Evolutionary conservation across 2,113 vertebrate species (phyloP).

Genomic region (Callocephalon fimbriatum): DNA sequence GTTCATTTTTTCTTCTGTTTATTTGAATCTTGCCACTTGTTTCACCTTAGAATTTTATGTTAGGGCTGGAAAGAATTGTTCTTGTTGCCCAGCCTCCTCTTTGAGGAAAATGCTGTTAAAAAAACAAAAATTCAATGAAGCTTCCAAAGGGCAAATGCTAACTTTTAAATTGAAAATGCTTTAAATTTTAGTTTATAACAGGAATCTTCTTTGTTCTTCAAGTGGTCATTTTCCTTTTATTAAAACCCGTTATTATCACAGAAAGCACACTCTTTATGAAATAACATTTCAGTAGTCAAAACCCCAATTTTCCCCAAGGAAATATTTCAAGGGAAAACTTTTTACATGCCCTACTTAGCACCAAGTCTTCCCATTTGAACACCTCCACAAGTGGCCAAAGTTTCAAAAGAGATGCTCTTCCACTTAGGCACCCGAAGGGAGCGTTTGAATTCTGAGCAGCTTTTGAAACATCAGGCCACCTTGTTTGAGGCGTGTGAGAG

Average conservation of each 20-base stretch:
- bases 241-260: slow-evolving; percentile 34
- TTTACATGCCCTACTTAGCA: slow-evolving; percentile 51
- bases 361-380: slow-evolving; percentile 56
- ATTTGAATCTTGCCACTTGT: slow-evolving; percentile 30
- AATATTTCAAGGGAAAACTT: slow-evolving; percentile 63
- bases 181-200: slow-evolving; percentile 58
- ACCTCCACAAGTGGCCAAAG: slow-evolving; percentile 63
- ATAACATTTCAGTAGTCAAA: slow-evolving; percentile 53
- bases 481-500: slow-evolving; percentile 57
- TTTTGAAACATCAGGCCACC: slow-evolving; percentile 70
- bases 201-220: slow-evolving; percentile 48
- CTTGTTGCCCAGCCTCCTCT: slow-evolving; percentile 28
- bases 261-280: slow-evolving; percentile 37
- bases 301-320: slow-evolving; percentile 50
- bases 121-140: slow-evolving; percentile 57
- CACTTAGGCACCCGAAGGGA: slow-evolving; percentile 38
- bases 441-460: slow-evolving; percentile 59
- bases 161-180: slow-evolving; percentile 45
- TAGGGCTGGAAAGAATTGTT: slow-evolving; percentile 23
- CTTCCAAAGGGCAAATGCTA: slow-evolving; percentile 57
- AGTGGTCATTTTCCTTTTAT: slow-evolving; percentile 63
- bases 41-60: slow-evolving; percentile 45
- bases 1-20: slow-evolving; percentile 59
- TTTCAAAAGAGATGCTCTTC: slow-evolving; percentile 68
- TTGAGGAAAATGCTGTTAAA: slow-evolving; percentile 49